These are phyloP conservation scores for Pachyramphus minor DNA, from an alignment of 2,113 vertebrate genomes.

Conservation along the genomic window DNA sequence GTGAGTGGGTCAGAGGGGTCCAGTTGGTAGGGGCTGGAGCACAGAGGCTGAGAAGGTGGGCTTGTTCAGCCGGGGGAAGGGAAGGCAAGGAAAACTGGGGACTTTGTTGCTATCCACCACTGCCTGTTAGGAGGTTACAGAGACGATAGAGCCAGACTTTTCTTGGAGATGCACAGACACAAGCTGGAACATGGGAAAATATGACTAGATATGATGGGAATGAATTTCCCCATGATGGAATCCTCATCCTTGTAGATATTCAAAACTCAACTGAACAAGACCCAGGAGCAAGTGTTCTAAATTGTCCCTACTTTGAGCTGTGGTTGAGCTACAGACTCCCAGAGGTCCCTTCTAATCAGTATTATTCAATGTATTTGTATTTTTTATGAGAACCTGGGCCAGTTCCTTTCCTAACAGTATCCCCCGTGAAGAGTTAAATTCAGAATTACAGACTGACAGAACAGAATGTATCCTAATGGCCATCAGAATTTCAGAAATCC, in stretches of 20 bases:
- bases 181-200: background rate
- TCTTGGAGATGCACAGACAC: background rate
- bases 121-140: background rate
- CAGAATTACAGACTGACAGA: background rate
- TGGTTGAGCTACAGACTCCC: background rate
- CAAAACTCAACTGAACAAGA: background rate
- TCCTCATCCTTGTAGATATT: background rate
- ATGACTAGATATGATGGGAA: background rate
- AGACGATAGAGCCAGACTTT: background rate
- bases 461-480: background rate
- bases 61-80: background rate
- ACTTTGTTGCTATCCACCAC: background rate
- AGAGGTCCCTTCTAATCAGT: background rate
- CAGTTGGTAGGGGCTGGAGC: background rate
- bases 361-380: background rate
- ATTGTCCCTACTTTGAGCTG: background rate
- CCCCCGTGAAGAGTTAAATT: background rate
- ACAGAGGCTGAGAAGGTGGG: background rate
- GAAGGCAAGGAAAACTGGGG: background rate
- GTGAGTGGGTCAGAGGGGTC: accelerated
- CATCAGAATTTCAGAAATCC: background rate
- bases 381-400: background rate
- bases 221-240: background rate
- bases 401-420: background rate
- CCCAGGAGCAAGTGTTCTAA: background rate